Evolutionary conservation across 2,888 invertebrate species (phyloP), one percentile per base, ranked within the genome.

Genomic region (Pedicia rivosa): DNA sequence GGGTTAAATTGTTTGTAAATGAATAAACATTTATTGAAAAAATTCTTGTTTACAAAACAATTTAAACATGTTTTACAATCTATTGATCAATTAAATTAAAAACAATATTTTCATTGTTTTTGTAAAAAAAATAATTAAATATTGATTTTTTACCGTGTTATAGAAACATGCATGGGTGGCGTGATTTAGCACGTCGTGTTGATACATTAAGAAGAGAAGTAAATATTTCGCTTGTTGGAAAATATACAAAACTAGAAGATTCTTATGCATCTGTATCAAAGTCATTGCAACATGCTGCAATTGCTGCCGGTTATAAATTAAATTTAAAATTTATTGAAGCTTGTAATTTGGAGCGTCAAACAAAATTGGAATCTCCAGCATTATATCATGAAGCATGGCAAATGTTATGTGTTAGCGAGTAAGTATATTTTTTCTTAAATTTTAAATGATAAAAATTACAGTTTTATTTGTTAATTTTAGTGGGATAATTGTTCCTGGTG

Each of bases 201-300:
- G 88, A 91, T 51, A 77, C 78, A 46, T 63, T 91, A 8, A 72
- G 80, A n/a, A 77, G 79, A 50, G 79, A 78, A 53, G 86, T 94
- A 0, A 78, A 71, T 42, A 94, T 97, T 40, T 84, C 84, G 2
- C 64, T 97, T 3, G 97, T 97, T 2, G 97, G 97, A 5, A 97
- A 98, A 64, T 99, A 98, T 54, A 95, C 95, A 0, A 80, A 83
- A 53, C 64, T 95, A 10, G 83, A 90, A 54, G 98, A 99, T 63
- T 81, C 97, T 0, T 98, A 99, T 54, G 87, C 94, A 0, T 98
- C 97, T 1, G 86, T 98, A 0, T 80, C 81, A 1, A 97, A 98
- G 63, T 87, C 97, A 0, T 59, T 99, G 29, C 80, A 90, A 48
- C 98, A 99, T 58, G 88, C 98, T 0, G 76, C 90, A 2, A 74